Percentiles rank a stretch among this genome's conserved stretches.
These are phyloP conservation scores for Pomatostomus ruficeps DNA, from an alignment of 2,113 vertebrate species.

Conservation along the genomic window DNA sequence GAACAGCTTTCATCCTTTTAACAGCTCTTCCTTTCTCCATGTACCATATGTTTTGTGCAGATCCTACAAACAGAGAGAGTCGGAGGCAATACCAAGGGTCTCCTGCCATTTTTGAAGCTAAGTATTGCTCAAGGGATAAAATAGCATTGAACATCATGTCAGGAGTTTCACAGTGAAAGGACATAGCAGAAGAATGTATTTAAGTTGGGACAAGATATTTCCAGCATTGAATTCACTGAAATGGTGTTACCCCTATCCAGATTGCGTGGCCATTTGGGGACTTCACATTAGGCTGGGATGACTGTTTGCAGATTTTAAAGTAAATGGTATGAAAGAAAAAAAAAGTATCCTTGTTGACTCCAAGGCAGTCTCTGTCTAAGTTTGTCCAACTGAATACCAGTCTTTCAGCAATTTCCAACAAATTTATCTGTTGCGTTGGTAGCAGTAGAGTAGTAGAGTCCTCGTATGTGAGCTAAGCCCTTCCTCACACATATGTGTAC, in stretches of 20 bases:
- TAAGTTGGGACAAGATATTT: neutral
- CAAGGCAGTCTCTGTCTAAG: neutral
- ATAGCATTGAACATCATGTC: neutral
- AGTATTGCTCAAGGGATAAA: slow-evolving; percentile 8
- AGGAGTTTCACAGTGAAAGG: neutral
- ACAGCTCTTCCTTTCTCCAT: slow-evolving; percentile 37
- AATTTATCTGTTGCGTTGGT: neutral
- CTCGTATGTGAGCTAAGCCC: neutral
- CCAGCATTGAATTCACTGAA: neutral
- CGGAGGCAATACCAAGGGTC: slow-evolving; percentile 22
- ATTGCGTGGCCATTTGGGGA: slow-evolving; percentile 1
- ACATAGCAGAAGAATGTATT: neutral
- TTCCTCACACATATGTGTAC: neutral
- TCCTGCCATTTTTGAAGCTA: slow-evolving; percentile 39
- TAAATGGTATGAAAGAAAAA: neutral
- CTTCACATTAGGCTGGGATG: neutral
- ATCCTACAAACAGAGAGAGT: slow-evolving; percentile 35
- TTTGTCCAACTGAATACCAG: neutral
- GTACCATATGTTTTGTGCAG: slow-evolving; percentile 34
- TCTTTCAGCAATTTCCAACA: neutral
- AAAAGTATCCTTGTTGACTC: neutral
- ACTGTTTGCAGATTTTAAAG: neutral
- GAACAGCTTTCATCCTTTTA: slow-evolving; percentile 46
- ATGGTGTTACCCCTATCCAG: neutral
- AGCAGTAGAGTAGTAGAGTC: neutral